These are phyloP conservation scores for Rhizoglyphus robini DNA, from an alignment of 1,140 invertebrate genomes.

Conservation along the genomic window DNA sequence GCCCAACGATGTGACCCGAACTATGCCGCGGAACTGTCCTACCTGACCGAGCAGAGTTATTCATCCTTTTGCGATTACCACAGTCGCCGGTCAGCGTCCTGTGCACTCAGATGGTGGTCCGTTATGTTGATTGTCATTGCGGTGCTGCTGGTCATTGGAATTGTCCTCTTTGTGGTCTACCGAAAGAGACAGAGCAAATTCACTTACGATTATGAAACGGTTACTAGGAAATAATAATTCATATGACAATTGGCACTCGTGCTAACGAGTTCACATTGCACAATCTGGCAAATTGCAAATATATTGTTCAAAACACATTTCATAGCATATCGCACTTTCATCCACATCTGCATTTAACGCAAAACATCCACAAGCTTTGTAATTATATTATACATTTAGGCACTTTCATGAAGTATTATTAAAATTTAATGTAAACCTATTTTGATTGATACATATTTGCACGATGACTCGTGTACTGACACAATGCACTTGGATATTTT, in stretches of 20 bases:
- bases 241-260: too few species aligned
- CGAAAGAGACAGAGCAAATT: background rate
- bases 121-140: conserved; percentile 7
- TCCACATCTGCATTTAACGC: background rate
- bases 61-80: conserved; percentile 7
- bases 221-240: background rate
- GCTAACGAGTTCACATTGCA: too few species aligned
- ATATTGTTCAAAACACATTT: background rate
- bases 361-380: background rate
- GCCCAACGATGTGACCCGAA: conserved; percentile 11
- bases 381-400: background rate
- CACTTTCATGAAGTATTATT: too few species aligned
- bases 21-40: background rate
- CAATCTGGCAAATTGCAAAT: too few species aligned
- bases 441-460: too few species aligned
- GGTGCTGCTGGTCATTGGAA: background rate
- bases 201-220: conserved; percentile 1
- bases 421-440: too few species aligned
- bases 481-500: too few species aligned
- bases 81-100: background rate
- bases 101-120: conserved; percentile 15
- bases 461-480: too few species aligned
- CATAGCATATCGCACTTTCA: background rate
- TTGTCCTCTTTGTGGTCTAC: background rate
- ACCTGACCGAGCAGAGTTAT: conserved; percentile 11